Conservation (phyloP, 2,113 vertebrate genomes). For the Ciconia maguari region DNA sequence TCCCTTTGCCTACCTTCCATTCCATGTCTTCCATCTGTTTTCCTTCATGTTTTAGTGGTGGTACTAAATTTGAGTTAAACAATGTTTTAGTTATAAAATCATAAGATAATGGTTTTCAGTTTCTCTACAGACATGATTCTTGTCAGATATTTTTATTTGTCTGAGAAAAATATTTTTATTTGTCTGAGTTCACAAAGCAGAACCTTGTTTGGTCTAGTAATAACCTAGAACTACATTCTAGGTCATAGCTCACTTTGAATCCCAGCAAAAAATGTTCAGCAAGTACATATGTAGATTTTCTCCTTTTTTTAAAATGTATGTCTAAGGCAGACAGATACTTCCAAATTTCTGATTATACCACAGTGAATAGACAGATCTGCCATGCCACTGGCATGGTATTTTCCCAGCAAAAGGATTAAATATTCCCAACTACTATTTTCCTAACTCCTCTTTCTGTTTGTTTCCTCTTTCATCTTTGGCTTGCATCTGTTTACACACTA, state of each 20-base stretch:
- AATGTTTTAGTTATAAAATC: neutral
- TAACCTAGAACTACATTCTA: neutral
- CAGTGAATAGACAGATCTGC: neutral
- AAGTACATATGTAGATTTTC: neutral
- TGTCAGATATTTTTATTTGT: neutral
- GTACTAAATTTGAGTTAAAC: neutral
- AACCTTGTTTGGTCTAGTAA: neutral
- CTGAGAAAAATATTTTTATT: neutral
- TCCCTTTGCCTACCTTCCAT: neutral
- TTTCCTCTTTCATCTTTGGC: slow-evolving; percentile 4
- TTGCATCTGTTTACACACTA: slow-evolving; percentile 56
- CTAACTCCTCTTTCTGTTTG: neutral
- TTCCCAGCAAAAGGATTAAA: slow-evolving; percentile 21
- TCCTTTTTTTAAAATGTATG: neutral
- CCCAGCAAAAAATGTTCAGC: neutral
- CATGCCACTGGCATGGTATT: neutral
- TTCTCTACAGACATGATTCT: neutral
- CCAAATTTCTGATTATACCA: neutral
- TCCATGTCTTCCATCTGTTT: neutral
- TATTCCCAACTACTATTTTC: slow-evolving; percentile 20
- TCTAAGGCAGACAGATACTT: neutral
- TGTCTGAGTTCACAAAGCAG: neutral
- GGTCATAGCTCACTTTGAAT: neutral
- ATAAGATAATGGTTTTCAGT: neutral
- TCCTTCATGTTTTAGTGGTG: neutral